Conservation (phyloP, 2,113 vertebrate genomes). For the Dermatemys mawii region DNA sequence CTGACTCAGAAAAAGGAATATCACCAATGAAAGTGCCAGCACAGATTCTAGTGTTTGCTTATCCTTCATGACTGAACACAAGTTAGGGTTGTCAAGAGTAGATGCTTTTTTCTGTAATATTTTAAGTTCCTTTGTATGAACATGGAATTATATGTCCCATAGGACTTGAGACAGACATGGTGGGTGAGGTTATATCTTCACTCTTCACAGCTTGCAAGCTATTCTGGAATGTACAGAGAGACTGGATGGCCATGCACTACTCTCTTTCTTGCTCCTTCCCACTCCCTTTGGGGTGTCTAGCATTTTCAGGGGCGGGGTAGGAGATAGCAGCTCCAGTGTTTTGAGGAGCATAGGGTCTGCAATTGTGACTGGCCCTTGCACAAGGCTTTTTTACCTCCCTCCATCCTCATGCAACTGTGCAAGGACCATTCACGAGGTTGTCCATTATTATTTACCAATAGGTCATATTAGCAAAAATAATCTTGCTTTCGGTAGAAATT, state of each 20-base stretch:
- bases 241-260: neutral
- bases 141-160: fast-evolving
- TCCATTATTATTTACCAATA: neutral
- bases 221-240: neutral
- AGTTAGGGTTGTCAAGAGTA: neutral
- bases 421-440: neutral
- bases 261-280: neutral
- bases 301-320: neutral
- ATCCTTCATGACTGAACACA: neutral
- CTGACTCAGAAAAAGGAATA: neutral
- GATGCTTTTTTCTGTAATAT: neutral
- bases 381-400: neutral
- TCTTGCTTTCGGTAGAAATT: neutral
- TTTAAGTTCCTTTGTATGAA: neutral
- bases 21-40: neutral
- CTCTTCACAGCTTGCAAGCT: neutral
- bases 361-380: neutral
- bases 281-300: neutral
- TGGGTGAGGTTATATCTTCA: neutral
- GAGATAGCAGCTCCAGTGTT: neutral
- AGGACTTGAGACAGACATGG: neutral
- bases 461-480: neutral
- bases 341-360: neutral
- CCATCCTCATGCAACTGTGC: fast-evolving
- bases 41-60: neutral